Evolutionary conservation across 2,888 invertebrate genomes (phyloP).

Genomic region (Napeogenes sylphis): DNA sequence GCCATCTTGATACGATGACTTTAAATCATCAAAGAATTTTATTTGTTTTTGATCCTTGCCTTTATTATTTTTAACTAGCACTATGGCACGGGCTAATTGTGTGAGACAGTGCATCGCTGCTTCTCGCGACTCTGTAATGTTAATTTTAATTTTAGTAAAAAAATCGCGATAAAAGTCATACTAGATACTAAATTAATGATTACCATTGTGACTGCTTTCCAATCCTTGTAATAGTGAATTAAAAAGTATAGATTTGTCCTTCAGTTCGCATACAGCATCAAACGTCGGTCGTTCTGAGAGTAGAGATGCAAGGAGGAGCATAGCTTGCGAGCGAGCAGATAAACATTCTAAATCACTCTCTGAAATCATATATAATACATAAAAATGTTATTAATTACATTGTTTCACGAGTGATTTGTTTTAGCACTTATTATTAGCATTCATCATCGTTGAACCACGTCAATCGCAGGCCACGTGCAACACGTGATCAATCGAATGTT

Average conservation of each 20-base stretch:
- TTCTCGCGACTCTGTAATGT: constrained; percentile 57
- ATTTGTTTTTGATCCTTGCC: constrained; percentile 45
- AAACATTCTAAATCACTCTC: constrained; percentile 36
- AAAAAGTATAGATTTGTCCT: constrained; percentile 37
- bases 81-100: constrained; percentile 50
- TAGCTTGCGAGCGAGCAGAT: constrained; percentile 47
- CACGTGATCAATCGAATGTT: background rate
- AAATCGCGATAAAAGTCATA: background rate
- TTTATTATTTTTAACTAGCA: constrained; percentile 38
- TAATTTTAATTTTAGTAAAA: too few species aligned
- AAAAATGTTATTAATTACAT: background rate
- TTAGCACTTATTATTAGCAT: too few species aligned
- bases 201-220: constrained; percentile 53
- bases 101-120: constrained; percentile 56
- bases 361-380: background rate
- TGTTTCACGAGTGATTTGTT: background rate
- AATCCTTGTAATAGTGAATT: constrained; percentile 51
- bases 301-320: constrained; percentile 49
- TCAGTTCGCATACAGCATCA: constrained; percentile 49
- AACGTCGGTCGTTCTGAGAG: constrained; percentile 46
- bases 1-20: constrained; percentile 39
- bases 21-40: constrained; percentile 53
- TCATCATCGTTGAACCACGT: too few species aligned
- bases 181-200: background rate
- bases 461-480: background rate